phyloP scores from a whole-genome alignment of 2,888 invertebrate genomes.

The Plebejus argus region DNA sequence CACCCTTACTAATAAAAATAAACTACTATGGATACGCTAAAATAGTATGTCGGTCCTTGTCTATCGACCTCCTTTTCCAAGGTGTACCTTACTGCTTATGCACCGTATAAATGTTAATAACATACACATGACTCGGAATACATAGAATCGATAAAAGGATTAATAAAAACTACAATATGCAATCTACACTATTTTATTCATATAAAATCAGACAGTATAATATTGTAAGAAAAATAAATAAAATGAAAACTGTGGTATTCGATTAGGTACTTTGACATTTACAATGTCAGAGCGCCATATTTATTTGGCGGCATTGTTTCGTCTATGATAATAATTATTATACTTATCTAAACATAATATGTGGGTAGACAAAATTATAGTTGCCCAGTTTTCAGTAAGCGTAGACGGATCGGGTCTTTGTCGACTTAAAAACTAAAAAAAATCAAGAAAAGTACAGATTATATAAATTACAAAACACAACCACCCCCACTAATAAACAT shows the following conservation, averaged over 20 bases:
- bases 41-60: no score
- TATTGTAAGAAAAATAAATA: constrained; percentile 20
- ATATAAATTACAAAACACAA: constrained; percentile 5
- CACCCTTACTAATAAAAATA: no score
- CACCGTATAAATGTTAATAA: constrained; percentile 36
- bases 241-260: background rate
- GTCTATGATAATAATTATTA: no score
- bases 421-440: constrained; percentile 22
- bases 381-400: constrained; percentile 27
- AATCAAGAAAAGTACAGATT: constrained; percentile 1
- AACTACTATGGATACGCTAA: no score
- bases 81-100: no score
- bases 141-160: background rate
- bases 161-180: background rate
- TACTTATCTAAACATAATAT: background rate
- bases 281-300: constrained; percentile 10
- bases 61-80: no score
- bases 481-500: background rate
- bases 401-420: constrained; percentile 27
- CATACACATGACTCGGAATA: constrained; percentile 40
- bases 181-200: constrained; percentile 18
- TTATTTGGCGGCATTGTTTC: background rate
- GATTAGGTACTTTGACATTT: constrained; percentile 4
- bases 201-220: constrained; percentile 23
- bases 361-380: background rate